Conservation (phyloP, 2,888 invertebrate species). For the Sisyra nigra region DNA sequence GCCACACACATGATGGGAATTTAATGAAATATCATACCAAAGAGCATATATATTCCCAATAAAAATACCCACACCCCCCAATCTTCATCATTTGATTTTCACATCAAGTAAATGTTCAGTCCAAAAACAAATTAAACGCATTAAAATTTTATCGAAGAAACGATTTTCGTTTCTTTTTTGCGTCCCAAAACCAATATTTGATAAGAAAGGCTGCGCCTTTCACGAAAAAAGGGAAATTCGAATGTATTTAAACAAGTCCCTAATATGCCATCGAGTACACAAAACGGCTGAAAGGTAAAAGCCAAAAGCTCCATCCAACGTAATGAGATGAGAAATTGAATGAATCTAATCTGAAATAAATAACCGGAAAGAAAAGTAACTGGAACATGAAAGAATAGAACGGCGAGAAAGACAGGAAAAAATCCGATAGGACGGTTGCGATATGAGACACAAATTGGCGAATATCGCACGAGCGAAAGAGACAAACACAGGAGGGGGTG, state of each 20-base stretch:
- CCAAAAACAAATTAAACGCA: too few species aligned
- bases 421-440: constrained; percentile 12
- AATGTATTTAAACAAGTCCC: too few species aligned
- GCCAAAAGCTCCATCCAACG: constrained; percentile 11
- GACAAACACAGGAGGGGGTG: constrained; percentile 14
- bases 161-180: too few species aligned
- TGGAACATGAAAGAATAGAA: constrained; percentile 14
- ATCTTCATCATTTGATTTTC: too few species aligned
- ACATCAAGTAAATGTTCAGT: too few species aligned
- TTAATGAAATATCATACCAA: constrained; percentile 1
- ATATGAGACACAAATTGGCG: background rate
- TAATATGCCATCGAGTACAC: too few species aligned
- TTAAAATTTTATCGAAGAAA: too few species aligned
- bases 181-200: too few species aligned
- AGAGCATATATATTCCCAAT: too few species aligned
- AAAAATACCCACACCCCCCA: too few species aligned
- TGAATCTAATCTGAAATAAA: constrained; percentile 29
- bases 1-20: constrained; percentile 1
- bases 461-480: constrained; percentile 14
- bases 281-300: background rate
- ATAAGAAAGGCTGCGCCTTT: too few species aligned
- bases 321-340: constrained; percentile 31
- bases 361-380: constrained; percentile 23
- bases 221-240: too few species aligned
- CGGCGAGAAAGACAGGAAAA: constrained; percentile 18